These are phyloP conservation scores for Elephantulus edwardii DNA, from an alignment of 2,113 vertebrate genomes.

Conservation along the genomic window DNA sequence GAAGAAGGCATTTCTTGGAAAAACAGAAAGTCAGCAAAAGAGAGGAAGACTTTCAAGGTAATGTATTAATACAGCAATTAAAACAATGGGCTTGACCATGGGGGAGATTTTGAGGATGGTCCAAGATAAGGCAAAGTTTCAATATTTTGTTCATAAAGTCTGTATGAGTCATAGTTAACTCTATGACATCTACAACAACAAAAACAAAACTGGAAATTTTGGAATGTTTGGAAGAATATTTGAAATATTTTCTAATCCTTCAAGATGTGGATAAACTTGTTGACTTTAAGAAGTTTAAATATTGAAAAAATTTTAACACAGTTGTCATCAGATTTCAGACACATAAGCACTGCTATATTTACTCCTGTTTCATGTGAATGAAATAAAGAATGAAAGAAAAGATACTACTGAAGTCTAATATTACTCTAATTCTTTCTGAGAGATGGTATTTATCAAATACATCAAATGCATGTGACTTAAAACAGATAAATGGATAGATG, in stretches of 20 bases:
- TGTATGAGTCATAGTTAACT: no score
- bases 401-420: neutral
- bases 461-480: neutral
- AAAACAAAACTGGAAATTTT: no score
- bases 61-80: no score
- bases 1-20: no score
- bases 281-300: neutral
- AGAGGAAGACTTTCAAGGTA: no score
- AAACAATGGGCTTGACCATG: no score
- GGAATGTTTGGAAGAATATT: neutral
- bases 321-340: neutral
- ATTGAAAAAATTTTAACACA: neutral
- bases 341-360: neutral
- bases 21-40: no score
- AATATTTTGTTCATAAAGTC: no score
- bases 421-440: neutral
- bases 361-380: neutral
- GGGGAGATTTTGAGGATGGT: no score
- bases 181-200: conserved; percentile 47
- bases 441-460: neutral
- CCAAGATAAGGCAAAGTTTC: no score
- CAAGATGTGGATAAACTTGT: neutral
- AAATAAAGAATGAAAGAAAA: conserved; percentile 15
- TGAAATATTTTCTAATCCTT: neutral
- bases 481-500: neutral